Conservation (phyloP, 2,888 invertebrate genomes). For the Theristus sp. region DNA sequence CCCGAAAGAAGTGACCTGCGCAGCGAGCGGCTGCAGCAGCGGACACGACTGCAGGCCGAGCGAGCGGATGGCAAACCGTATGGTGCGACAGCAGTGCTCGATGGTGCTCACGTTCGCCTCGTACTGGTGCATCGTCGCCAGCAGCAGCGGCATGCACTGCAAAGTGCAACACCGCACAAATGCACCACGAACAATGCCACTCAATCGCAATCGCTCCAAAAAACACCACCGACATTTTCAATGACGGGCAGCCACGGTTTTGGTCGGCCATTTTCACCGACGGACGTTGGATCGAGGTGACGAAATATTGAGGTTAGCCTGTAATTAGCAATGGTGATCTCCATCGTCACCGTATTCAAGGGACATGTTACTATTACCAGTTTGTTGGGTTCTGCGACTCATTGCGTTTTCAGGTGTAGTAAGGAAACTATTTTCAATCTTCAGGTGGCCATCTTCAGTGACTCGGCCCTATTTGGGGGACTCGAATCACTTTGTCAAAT, state of each 20-base stretch:
- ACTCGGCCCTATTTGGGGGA: too few species aligned
- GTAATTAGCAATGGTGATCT: too few species aligned
- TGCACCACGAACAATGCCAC: background rate
- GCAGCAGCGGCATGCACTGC: slow-evolving; percentile 69
- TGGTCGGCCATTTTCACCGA: slow-evolving; percentile 37
- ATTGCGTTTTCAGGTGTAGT: too few species aligned
- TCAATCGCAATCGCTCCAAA: background rate
- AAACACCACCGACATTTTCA: slow-evolving; percentile 35
- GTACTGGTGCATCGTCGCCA: slow-evolving; percentile 55
- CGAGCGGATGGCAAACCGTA: slow-evolving; percentile 65
- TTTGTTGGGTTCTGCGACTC: too few species aligned
- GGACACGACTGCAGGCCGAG: slow-evolving; percentile 54
- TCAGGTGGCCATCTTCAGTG: too few species aligned
- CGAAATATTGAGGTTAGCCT: slow-evolving; percentile 72
- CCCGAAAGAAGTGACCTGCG: too few species aligned
- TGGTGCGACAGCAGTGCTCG: slow-evolving; percentile 73
- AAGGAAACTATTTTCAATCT: too few species aligned
- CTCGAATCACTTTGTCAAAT: too few species aligned
- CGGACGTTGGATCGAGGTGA: slow-evolving; percentile 40
- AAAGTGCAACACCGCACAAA: background rate
- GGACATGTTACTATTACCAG: too few species aligned
- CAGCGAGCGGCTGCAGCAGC: slow-evolving; percentile 58
- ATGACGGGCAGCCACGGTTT: slow-evolving; percentile 47
- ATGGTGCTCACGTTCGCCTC: slow-evolving; percentile 63
- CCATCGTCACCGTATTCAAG: too few species aligned